Conservation (phyloP, 2,888 invertebrate genomes). For the Catocala fraxini region DNA sequence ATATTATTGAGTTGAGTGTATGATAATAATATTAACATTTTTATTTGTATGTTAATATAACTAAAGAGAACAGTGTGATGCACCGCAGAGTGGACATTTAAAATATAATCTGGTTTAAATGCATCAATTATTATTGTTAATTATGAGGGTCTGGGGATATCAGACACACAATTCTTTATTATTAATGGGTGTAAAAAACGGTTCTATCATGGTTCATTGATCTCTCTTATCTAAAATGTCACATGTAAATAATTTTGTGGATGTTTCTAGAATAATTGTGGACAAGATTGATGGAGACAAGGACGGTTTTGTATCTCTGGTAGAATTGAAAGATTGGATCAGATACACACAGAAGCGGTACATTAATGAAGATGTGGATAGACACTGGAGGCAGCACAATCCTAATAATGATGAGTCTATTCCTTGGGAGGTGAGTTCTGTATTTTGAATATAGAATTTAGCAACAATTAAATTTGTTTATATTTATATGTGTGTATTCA, state of each 20-base stretch:
- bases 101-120: too few species aligned
- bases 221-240: conserved; percentile 48
- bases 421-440: conserved; percentile 90
- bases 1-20: too few species aligned
- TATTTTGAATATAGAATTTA: too few species aligned
- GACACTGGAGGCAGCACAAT: conserved; percentile 97
- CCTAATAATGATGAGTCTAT: conserved; percentile 92
- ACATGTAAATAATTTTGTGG: conserved; percentile 25
- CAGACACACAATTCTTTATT: not conserved
- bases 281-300: conserved; percentile 96
- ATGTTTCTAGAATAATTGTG: conserved; percentile 92
- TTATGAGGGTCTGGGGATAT: too few species aligned
- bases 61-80: too few species aligned
- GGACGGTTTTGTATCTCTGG: conserved; percentile 93
- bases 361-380: conserved; percentile 96
- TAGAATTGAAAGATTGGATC: conserved; percentile 98
- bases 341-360: conserved; percentile 97
- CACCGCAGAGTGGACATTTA: too few species aligned
- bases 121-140: too few species aligned
- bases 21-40: too few species aligned
- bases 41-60: too few species aligned
- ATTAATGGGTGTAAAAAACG: conserved; percentile 19
- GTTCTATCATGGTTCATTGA: conserved; percentile 41
- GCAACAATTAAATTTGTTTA: too few species aligned
- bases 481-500: too few species aligned